These are phyloP conservation scores for Lethenteron camtschaticum DNA, from an alignment of 2,113 vertebrate genomes.

Conservation along the genomic window DNA sequence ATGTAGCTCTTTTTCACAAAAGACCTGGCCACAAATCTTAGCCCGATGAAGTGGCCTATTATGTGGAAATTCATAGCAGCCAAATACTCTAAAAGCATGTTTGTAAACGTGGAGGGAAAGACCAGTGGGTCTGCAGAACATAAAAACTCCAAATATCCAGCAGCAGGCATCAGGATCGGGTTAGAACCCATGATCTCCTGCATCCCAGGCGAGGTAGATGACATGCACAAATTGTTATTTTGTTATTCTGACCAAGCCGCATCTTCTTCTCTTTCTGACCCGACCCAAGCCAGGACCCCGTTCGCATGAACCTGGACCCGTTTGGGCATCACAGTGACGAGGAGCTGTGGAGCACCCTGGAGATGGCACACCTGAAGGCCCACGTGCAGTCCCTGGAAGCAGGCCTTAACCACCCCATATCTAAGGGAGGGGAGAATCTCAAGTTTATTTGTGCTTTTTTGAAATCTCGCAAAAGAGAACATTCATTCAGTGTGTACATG, in stretches of 20 bases:
- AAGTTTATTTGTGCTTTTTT: conserved; percentile 25
- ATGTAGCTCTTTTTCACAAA: too few relatives aligned
- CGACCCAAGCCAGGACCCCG: conserved; percentile 36
- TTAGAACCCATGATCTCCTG: too few relatives aligned
- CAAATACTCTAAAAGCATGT: too few relatives aligned
- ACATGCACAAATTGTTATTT: too few relatives aligned
- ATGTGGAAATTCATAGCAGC: too few relatives aligned
- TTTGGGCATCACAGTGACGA: conserved; percentile 51
- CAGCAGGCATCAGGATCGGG: too few relatives aligned
- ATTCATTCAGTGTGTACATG: neutral
- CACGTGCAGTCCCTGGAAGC: conserved; percentile 26
- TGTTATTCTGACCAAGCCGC: neutral
- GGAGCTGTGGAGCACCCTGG: conserved; percentile 53
- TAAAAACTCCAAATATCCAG: too few relatives aligned
- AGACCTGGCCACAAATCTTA: too few relatives aligned
- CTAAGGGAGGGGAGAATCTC: conserved; percentile 71
- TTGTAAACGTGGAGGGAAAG: too few relatives aligned
- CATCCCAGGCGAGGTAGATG: too few relatives aligned
- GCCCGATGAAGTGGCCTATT: too few relatives aligned
- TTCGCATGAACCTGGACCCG: conserved; percentile 83
- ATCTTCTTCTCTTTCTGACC: neutral
- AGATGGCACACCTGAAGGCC: conserved; percentile 58
- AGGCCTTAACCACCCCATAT: conserved; percentile 33
- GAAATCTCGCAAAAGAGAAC: neutral
- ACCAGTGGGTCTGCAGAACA: too few relatives aligned